Percentiles rank a stretch among this genome's conserved stretches.
These are phyloP conservation scores for Chloroclystis v-ata DNA, from an alignment of 2,888 invertebrate genomes.

Conservation along the genomic window DNA sequence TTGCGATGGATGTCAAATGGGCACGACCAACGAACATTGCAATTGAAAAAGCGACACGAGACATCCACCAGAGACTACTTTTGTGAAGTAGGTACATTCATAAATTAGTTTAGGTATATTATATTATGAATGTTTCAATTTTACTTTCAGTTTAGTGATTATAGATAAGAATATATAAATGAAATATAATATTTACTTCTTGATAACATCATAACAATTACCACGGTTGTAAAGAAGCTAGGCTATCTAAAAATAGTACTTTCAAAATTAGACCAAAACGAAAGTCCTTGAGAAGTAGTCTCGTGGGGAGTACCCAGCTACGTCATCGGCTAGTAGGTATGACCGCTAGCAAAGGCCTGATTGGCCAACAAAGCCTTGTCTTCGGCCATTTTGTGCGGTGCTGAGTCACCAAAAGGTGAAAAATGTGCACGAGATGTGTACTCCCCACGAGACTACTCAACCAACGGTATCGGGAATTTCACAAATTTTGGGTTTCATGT, in stretches of 20 bases:
- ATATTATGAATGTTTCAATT: conserved; percentile 7
- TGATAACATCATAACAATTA: too few relatives aligned
- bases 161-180: too few relatives aligned
- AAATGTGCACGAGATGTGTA: conserved; percentile 77
- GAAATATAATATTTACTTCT: too few relatives aligned
- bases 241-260: conserved; percentile 45
- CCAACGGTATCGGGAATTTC: conserved; percentile 79
- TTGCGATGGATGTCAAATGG: conserved; percentile 25
- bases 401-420: conserved; percentile 81
- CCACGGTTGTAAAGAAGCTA: too few relatives aligned
- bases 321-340: conserved; percentile 67
- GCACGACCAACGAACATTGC: conserved; percentile 33
- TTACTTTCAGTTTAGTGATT: too few relatives aligned
- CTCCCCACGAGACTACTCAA: conserved; percentile 80
- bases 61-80: conserved; percentile 70
- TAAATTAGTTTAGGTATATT: conserved; percentile 60
- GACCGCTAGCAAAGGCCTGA: conserved; percentile 53
- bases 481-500: conserved; percentile 77
- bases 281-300: conserved; percentile 77
- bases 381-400: conserved; percentile 82
- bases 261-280: conserved; percentile 59
- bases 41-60: conserved; percentile 48
- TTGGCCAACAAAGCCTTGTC: conserved; percentile 73
- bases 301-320: conserved; percentile 68
- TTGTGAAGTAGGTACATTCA: conserved; percentile 63